Base-by-base conservation (phyloP, 2,888 invertebrate species). In the Synergus japonicus region DNA sequence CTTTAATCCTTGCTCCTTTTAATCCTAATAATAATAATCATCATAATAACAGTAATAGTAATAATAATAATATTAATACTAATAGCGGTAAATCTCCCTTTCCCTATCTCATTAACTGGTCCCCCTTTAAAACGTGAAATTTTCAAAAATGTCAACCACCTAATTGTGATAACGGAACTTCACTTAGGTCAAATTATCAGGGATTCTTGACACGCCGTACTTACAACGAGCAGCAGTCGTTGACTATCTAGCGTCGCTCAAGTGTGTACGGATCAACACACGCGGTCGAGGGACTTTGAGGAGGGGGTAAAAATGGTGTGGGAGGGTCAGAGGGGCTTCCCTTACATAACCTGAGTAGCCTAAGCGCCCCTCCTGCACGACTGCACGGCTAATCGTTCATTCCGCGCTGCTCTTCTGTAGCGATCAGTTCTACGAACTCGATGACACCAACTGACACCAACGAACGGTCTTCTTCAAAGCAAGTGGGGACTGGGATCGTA, bases 181-280 rank as follows among this genome's bases (percentile, higher is more conserved):
- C 18, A 73, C 64, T 73, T 15, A 65, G 13, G 4, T 46, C 10
- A n/a, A 60, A 64, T 73, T 15, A 54, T 73, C 37, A 49, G 15
- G 54, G 37, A 73, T 54, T 73, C 73, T 73, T 76, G 65, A 43
- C 46, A 54, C 65, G 43, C 49, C 76, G 81, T 82, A 84, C 81
- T 84, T 84, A 82, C 67, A 83, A 82, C 81, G 81, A 81, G 80
- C 82, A 81, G 73, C 81, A 83, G 84, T 80, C 84, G 84, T 85
- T 84, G 86, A 84, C 85, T 85, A 85, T 83, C 82, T 76, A 83
- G 81, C 83, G 76, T 77, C 79, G 65, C 77, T 78, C 77, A 54
- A 79, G 79, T 80, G 79, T 81, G 76, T 79, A 44, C 29, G 60
- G 64, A 58, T 60, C 77, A 73, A 79, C 73, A 82, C 78, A 82